Evolutionary conservation across 2,113 vertebrate genomes (phyloP).

Genomic region (Scopus umbretta): DNA sequence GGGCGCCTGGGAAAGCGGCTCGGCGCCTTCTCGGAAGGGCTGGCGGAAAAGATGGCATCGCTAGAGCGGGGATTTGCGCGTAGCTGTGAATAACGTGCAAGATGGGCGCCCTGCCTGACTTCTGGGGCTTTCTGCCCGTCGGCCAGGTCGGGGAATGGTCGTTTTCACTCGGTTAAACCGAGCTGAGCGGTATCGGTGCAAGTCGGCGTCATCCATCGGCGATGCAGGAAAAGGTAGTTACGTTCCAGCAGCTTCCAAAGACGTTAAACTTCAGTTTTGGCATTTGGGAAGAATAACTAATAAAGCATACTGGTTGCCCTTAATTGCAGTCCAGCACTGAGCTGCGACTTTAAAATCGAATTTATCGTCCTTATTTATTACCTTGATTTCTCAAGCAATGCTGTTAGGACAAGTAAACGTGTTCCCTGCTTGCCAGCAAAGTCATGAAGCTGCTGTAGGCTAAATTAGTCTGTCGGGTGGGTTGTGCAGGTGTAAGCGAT

Average conservation of each 20-base stretch:
- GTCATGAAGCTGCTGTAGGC: neutral
- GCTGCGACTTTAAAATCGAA: neutral
- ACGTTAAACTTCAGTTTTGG: neutral
- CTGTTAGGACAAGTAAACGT: neutral
- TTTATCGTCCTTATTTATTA: fast-evolving
- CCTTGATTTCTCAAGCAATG: neutral
- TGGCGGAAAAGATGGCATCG: fast-evolving
- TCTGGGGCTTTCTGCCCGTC: fast-evolving
- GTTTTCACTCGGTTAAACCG: no score
- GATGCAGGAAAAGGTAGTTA: neutral
- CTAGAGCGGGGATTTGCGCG: no score
- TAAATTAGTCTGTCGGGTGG: no score
- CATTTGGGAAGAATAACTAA: no score
- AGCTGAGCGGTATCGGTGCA: neutral
- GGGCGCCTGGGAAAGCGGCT: fast-evolving
- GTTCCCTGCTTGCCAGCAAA: no score
- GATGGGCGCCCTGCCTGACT: fast-evolving
- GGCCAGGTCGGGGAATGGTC: fast-evolving
- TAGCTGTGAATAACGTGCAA: neutral
- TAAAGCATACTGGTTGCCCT: neutral
- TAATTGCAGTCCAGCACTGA: neutral
- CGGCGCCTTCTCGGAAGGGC: neutral
- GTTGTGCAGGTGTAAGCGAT: neutral
- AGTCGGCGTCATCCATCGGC: fast-evolving
- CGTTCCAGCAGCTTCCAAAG: neutral